Conservation (phyloP, 1,140 invertebrate genomes). For the Drosophila lowei region DNA sequence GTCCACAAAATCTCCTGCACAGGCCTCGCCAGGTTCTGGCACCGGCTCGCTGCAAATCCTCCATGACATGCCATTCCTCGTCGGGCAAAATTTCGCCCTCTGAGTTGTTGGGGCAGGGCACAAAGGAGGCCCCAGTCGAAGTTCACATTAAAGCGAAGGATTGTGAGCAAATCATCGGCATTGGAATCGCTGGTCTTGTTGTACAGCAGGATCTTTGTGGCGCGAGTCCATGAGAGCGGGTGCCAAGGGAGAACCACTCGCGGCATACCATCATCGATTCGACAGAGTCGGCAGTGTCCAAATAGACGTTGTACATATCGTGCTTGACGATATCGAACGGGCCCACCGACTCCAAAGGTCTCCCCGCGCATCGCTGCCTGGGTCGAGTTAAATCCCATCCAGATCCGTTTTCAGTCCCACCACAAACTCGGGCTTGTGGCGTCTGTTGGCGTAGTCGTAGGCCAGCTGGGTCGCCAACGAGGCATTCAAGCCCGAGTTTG, state of each 20-base stretch:
- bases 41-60: constrained; percentile 85
- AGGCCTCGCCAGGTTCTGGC: constrained; percentile 85
- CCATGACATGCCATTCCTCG: constrained; percentile 63
- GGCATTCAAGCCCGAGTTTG: constrained; percentile 89
- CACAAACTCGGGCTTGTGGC: constrained; percentile 54
- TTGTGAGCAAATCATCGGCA: constrained; percentile 86
- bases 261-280: constrained; percentile 94
- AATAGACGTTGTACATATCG: constrained; percentile 86
- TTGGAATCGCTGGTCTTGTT: constrained; percentile 92
- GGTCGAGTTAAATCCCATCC: no score
- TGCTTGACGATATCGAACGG: constrained; percentile 87
- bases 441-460: constrained; percentile 88
- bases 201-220: constrained; percentile 89
- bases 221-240: constrained; percentile 70
- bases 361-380: constrained; percentile 83
- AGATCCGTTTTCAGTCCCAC: constrained; percentile 36
- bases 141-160: constrained; percentile 84
- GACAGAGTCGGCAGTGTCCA: constrained; percentile 97
- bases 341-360: constrained; percentile 88
- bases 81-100: constrained; percentile 47
- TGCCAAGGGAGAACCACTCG: constrained; percentile 89
- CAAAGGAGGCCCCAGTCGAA: constrained; percentile 91
- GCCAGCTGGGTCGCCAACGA: constrained; percentile 93
- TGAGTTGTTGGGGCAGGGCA: constrained; percentile 86
- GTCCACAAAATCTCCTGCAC: constrained; percentile 67